Base-by-base conservation (phyloP, 2,888 invertebrate genomes). In the Noctua fimbriata region DNA sequence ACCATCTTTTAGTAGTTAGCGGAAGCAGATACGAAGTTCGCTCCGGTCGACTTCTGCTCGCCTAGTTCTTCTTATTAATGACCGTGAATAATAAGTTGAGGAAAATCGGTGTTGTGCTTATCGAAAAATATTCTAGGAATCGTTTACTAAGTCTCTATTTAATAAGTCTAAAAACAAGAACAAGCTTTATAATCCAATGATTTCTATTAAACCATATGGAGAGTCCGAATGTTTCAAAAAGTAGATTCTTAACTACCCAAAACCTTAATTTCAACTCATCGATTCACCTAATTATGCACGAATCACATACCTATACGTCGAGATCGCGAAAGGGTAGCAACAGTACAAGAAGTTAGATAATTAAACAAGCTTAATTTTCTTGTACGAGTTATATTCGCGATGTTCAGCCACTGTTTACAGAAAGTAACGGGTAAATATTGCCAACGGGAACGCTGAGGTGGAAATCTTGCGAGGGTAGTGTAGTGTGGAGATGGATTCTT, bases 391-490 rank as follows among this genome's bases (percentile, higher is more conserved):
- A 92, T 93, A 94, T 94, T 93, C 92, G 93, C 90, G 93, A 94
- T 94, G 94, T 94, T 94, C 93, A 89, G 88, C 87, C 92, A 91
- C 93, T 95, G 94, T 96, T 95, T 95, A 94, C 95, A 92, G 95
- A 96, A 96, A 96, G 96, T 96, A 95, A 94, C 94, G 94, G 94
- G 96, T 95, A 96, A 96, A 96, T 96, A 96, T 96, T 94, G 94
- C 94, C 92, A 93, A 90, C 90, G 90, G 88, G 89, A 88, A 92
- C 92, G 93, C 93, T 92, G 95, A 96, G 96, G 96, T 96, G 91
- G 95, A 92, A 95, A 92, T 94, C 94, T 95, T 92, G 76, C 79
- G n/a, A 78, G 91, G 71, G 58, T 85, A 32, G 12, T 2, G 0
- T 24, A 84, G 76, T 89, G 79, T 92, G 93, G 95, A 94, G 83